Evolutionary conservation across 2,113 vertebrate genomes (phyloP), one percentile per base, ranked within the genome.

Genomic region (Muntiacus reevesi): DNA sequence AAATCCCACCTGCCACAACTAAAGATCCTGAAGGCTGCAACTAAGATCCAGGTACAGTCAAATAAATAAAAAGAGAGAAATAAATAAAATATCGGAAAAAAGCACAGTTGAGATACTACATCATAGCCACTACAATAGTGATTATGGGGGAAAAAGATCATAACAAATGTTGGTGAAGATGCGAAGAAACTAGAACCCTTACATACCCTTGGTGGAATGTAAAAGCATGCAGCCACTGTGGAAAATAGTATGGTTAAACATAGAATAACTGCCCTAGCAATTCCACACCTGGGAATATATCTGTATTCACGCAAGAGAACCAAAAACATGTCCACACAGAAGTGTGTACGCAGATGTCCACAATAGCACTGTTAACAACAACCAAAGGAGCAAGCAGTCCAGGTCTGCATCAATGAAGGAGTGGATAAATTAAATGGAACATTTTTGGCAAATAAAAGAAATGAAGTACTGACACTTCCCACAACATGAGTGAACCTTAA

Each of bases 341-440:
- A 81, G 78, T 9, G 30, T 23, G 30, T 2, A 3, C 45, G 23
- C 79, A 23, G 50, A 54, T 13, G 47, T 7, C 47, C 47, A 2
- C 7, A 2, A 13, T 1, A n/a, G 19, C 30, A 4, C 11, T 4
- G 0, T 21, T 7, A 33, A 52, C 16, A 21, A 7, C 2, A 21
- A 43, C 28, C 78, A 19, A 21, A 52, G 78, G 47, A 21, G 78
- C 5, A 30, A 47, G 54, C 45, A 17, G 7, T 6, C 6, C 55
- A 1, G 7, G 5, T 25, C 1, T 7, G 45, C 55, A 4, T 33
- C 33, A 8, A 1, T 27, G 15, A 6, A 52, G 3, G 40, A 74
- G 6, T 4, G 5, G n/a, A 33, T 40, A 5, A 5, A 25, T 19
- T 33, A 12, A 33, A 40, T 0, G 54, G 83, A 25, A 4, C 40